Evolutionary conservation across 2,113 vertebrate genomes (phyloP), one percentile per base, ranked within the genome.

Genomic region (Cisticola juncidis): DNA sequence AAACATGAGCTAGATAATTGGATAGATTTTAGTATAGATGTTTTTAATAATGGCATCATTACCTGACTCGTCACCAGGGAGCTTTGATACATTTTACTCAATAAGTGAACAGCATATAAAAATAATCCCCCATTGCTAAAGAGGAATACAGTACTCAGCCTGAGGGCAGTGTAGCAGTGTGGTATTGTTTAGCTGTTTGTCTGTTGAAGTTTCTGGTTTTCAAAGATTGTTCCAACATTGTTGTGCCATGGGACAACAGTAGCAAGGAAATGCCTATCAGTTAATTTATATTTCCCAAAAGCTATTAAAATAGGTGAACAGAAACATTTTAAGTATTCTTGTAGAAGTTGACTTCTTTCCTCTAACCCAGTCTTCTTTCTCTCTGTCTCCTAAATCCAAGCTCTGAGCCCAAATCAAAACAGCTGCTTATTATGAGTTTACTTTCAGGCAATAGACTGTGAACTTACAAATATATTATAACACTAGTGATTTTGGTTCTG

Each of bases 231-330:
- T 62, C 31, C 77, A 65, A 86, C 24, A 78, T 9, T 38, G 13
- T n/a, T 61, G 44, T 0, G 0, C 25, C 42, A 54, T 0, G 7
- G 31, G 31, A 69, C 50, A 77, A 82, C 7, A 88, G 42, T 29
- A 86, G 64, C 45, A 92, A 35, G 38, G 26, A 78, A 91, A 86
- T 17, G 14, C 18, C 65, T 35, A 61, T 5, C 33, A 36, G 40
- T 9, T 64, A 19, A 35, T 70, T 40, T 45, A 21, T 76, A 95
- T 88, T 65, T 20, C 56, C 60, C 47, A 31, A 69, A 90, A 94
- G n/a, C 23, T 54, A 48, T 50, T 70, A 14, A 6, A 82, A 35
- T 24, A 36, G 15, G 2, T 56, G 11, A 80, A 57, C 11, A 73
- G 17, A 80, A 91, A 36, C 28, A 12, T 61, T 86, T 65, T 25